These are phyloP conservation scores for Pammene fasciana DNA, from an alignment of 2,888 invertebrate genomes.

Conservation along the genomic window DNA sequence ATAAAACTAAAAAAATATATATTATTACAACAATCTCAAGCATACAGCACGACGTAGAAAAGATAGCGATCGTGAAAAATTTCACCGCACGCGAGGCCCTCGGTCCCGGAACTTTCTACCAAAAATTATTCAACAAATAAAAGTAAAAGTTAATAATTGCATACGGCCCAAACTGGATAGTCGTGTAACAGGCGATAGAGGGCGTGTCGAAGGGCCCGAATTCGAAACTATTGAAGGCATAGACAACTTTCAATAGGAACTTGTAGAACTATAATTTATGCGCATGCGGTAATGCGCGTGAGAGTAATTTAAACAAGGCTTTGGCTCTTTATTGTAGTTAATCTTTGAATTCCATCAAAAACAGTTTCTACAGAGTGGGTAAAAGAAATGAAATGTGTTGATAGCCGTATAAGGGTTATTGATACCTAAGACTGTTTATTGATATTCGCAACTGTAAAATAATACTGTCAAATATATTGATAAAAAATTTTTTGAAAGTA, in stretches of 20 bases:
- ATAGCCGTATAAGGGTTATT: neutral
- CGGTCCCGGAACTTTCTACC: slow-evolving; percentile 63
- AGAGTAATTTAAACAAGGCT: slow-evolving; percentile 25
- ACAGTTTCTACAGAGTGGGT: neutral
- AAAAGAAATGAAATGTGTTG: slow-evolving; percentile 1
- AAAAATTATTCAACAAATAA: slow-evolving; percentile 55
- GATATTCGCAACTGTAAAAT: neutral
- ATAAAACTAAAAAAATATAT: slow-evolving; percentile 44
- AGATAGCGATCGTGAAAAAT: slow-evolving; percentile 56
- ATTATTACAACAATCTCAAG: slow-evolving; percentile 54
- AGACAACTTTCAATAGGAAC: slow-evolving; percentile 38
- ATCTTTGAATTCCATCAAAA: neutral
- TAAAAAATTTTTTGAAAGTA: neutral
- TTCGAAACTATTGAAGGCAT: slow-evolving; percentile 35
- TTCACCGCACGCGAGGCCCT: slow-evolving; percentile 54
- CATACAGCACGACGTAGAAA: slow-evolving; percentile 47
- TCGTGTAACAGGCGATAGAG: slow-evolving; percentile 39
- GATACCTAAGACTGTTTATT: neutral
- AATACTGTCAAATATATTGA: neutral
- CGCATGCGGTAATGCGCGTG: slow-evolving; percentile 26
- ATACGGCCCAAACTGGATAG: slow-evolving; percentile 52
- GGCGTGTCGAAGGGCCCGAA: slow-evolving; percentile 42
- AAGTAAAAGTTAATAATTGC: slow-evolving; percentile 72
- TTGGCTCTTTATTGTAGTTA: neutral
- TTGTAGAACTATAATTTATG: slow-evolving; percentile 29